phyloP scores from a whole-genome alignment of 2,113 vertebrate species.

The Callaeas wilsoni region DNA sequence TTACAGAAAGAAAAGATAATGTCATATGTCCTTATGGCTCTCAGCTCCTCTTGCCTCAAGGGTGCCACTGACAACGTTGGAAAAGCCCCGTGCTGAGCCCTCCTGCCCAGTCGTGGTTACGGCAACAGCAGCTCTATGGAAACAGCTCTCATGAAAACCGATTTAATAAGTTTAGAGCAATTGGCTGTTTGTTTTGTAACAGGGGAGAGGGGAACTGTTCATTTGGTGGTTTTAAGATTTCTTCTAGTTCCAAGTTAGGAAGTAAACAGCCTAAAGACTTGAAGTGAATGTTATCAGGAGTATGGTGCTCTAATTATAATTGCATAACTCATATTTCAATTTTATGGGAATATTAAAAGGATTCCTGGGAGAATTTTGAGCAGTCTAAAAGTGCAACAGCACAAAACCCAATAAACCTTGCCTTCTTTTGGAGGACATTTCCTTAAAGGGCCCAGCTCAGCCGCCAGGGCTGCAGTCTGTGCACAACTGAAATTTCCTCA shows the following conservation, averaged over 20 bases:
- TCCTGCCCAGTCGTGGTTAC: not conserved
- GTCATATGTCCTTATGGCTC: fast-evolving
- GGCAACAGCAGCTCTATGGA: not conserved
- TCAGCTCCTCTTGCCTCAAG: not conserved
- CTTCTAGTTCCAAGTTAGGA: not conserved
- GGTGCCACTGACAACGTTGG: not conserved
- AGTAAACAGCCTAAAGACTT: slow-evolving; percentile 8
- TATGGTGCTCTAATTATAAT: slow-evolving; percentile 61
- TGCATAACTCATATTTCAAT: slow-evolving; percentile 59
- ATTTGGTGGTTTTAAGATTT: not conserved
- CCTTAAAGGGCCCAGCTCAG: slow-evolving; percentile 36
- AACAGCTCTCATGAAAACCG: not conserved
- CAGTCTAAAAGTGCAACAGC: slow-evolving; percentile 41
- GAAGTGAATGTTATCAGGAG: not conserved
- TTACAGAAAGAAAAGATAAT: not conserved
- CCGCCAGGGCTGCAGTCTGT: not conserved
- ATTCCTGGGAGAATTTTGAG: slow-evolving; percentile 52
- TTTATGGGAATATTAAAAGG: slow-evolving; percentile 65
- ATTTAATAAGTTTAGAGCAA: not conserved
- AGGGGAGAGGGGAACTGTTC: not conserved
- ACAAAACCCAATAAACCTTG: slow-evolving; percentile 13
- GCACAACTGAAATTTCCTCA: not conserved
- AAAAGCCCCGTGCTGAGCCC: not conserved
- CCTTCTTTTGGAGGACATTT: slow-evolving; percentile 32
- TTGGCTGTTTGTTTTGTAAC: not conserved